A percentile compares a stretch with the other conserved stretches of the same genome.
Conservation (phyloP, 2,797 vertebrate species). For the Iguana delicatissima region DNA sequence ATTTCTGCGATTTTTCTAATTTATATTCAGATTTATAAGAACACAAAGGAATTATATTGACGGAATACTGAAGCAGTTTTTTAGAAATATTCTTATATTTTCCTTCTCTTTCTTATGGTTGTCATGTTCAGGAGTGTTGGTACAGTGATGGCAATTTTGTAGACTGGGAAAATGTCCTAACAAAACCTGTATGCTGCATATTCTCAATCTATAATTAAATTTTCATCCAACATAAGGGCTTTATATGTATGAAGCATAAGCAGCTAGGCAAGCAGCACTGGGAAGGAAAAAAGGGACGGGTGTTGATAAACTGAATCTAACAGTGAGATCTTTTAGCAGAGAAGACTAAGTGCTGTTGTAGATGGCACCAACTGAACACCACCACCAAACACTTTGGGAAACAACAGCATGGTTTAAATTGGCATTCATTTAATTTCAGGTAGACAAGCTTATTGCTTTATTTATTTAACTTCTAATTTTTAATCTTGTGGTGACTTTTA, state of each 20-base stretch:
- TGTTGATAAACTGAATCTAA: neutral
- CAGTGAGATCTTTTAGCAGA: neutral
- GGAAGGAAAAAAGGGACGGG: neutral
- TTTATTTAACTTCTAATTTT: neutral
- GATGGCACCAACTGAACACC: neutral
- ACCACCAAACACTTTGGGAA: neutral
- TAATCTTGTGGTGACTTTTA: neutral
- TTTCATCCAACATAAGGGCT: neutral
- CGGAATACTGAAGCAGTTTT: too few relatives aligned
- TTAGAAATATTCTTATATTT: neutral
- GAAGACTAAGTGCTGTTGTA: too few relatives aligned
- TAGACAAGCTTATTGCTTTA: neutral
- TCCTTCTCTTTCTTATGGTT: too few relatives aligned
- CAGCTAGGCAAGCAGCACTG: neutral
- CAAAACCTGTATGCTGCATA: neutral
- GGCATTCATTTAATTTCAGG: neutral
- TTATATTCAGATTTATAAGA: neutral
- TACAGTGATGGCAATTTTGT: neutral
- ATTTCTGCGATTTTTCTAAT: too few relatives aligned
- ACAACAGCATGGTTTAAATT: neutral
- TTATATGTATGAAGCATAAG: neutral
- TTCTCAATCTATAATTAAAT: neutral
- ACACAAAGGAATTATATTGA: too few relatives aligned
- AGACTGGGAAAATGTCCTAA: neutral
- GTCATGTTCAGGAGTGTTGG: neutral